A percentile compares a stretch with the other conserved stretches of the same genome.
Conservation (phyloP, 2,797 vertebrate species). For the Percopsis omiscomaycus region DNA sequence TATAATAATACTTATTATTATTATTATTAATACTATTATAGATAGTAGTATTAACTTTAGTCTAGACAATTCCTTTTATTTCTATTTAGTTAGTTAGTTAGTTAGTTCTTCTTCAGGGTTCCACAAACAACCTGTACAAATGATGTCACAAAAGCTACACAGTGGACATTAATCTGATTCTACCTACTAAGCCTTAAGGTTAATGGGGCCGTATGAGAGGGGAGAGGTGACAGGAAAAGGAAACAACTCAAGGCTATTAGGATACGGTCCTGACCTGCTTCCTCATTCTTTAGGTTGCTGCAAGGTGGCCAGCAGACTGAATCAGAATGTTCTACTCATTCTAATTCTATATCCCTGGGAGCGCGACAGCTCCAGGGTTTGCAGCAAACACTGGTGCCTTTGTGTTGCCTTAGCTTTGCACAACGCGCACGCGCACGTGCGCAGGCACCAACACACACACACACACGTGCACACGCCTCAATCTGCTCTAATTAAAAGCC, state of each 20-base stretch:
- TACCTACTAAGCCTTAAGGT: constrained; percentile 11
- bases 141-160: not conserved
- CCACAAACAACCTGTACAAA: too few species aligned
- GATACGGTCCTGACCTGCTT: constrained; percentile 39
- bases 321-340: constrained; percentile 66
- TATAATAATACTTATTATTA: too few species aligned
- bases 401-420: constrained; percentile 65
- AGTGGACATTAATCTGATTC: not conserved
- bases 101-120: too few species aligned
- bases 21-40: too few species aligned
- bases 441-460: constrained; percentile 40
- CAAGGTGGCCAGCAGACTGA: constrained; percentile 47
- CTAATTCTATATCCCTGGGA: constrained; percentile 82
- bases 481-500: constrained; percentile 86
- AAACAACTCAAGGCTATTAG: constrained; percentile 35
- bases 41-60: too few species aligned
- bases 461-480: constrained; percentile 52
- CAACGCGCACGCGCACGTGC: constrained; percentile 31
- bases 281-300: constrained; percentile 38
- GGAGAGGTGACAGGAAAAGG: constrained; percentile 36
- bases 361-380: constrained; percentile 68
- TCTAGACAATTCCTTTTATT: too few species aligned
- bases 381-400: constrained; percentile 71
- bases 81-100: too few species aligned
- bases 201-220: constrained; percentile 8